These are phyloP conservation scores for Motacilla tschutschensis DNA, from an alignment of 2,113 vertebrate species.

Conservation along the genomic window DNA sequence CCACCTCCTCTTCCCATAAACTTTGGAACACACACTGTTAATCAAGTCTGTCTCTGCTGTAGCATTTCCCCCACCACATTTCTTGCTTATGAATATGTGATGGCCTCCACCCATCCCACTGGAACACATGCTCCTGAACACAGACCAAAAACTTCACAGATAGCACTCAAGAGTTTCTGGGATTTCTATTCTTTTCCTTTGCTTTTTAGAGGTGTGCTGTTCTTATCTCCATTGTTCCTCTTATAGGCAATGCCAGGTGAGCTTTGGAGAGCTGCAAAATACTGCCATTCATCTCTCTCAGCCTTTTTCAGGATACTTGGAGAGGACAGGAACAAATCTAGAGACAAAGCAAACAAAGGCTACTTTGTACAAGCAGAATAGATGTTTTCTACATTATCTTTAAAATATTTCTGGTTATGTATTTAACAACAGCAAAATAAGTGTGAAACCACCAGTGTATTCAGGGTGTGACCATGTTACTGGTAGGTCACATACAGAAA, in stretches of 20 bases:
- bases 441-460: background rate
- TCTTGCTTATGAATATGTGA: slow-evolving; percentile 10
- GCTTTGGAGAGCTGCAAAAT: background rate
- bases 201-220: background rate
- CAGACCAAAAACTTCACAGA: background rate
- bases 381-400: background rate
- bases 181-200: background rate
- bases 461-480: background rate
- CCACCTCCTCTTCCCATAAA: background rate
- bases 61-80: background rate
- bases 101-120: slow-evolving; percentile 33
- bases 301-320: background rate
- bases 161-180: background rate
- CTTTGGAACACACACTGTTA: background rate
- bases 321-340: background rate
- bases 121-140: background rate
- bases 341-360: background rate
- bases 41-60: background rate
- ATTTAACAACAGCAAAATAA: background rate
- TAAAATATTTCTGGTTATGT: background rate
- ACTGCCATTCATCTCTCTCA: background rate
- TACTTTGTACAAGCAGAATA: background rate
- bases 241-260: background rate
- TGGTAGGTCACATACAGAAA: background rate
- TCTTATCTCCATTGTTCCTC: background rate